phyloP scores from a whole-genome alignment of 1,140 invertebrate species.

The Drosophila santomea region DNA sequence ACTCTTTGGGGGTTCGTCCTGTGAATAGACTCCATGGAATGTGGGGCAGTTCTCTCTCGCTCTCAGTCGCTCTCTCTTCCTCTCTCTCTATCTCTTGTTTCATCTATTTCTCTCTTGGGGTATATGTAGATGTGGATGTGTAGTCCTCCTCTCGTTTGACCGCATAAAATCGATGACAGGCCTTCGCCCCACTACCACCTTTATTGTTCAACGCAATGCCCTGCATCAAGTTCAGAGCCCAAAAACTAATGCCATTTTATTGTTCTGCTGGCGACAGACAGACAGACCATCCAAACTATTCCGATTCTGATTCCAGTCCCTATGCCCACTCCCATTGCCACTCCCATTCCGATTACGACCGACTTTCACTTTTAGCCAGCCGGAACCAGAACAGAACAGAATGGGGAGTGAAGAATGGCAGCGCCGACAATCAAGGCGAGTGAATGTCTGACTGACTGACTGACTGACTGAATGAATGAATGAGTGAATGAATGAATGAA shows the following conservation, averaged over 20 bases:
- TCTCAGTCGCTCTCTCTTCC: slow-evolving; percentile 3
- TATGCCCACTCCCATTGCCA: slow-evolving; percentile 10
- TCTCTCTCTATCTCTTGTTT: neutral
- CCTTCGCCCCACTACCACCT: slow-evolving; percentile 35
- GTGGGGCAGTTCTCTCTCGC: slow-evolving; percentile 52
- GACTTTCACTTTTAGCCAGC: slow-evolving; percentile 67
- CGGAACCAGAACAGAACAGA: slow-evolving; percentile 33
- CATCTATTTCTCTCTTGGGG: neutral
- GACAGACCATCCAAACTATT: slow-evolving; percentile 26
- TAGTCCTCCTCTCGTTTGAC: slow-evolving; percentile 60
- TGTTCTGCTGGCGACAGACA: slow-evolving; percentile 57
- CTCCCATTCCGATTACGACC: slow-evolving; percentile 27
- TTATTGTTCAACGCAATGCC: slow-evolving; percentile 58
- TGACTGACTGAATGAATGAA: slow-evolving; percentile 17
- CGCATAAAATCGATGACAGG: slow-evolving; percentile 76
- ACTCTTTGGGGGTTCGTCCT: slow-evolving; percentile 61
- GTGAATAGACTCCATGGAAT: slow-evolving; percentile 67
- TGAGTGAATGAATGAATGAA: slow-evolving; percentile 50
- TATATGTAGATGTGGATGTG: slow-evolving; percentile 1
- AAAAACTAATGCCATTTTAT: slow-evolving; percentile 83
- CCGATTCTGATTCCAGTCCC: slow-evolving; percentile 7
- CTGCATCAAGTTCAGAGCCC: slow-evolving; percentile 71
- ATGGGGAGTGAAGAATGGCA: slow-evolving; percentile 1
- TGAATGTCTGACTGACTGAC: slow-evolving; percentile 46
- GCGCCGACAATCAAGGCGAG: slow-evolving; percentile 49